A percentile compares a stretch with the other conserved stretches of the same genome.
phyloP scores from a whole-genome alignment of 2,888 invertebrate species.

The Gastrophysa polygoni region DNA sequence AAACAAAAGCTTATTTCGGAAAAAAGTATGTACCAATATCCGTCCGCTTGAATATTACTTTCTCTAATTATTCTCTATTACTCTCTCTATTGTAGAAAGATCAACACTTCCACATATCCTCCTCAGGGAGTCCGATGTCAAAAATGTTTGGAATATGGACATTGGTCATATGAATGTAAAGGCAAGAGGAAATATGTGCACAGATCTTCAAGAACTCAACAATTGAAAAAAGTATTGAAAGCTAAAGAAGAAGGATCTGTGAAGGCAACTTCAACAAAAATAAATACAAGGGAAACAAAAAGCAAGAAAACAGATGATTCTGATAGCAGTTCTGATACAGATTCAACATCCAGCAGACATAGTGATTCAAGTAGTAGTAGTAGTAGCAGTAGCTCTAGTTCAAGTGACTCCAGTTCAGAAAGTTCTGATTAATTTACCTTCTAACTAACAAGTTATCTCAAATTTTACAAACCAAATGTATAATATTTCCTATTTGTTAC shows the following conservation, averaged over 20 bases:
- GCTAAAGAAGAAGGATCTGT: slow-evolving; percentile 48
- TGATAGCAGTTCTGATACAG: slow-evolving; percentile 31
- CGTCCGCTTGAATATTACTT: slow-evolving; percentile 1
- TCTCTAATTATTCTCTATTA: too few species aligned
- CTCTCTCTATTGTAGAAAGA: slow-evolving; percentile 66
- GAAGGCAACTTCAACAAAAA: neutral
- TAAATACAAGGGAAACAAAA: slow-evolving; percentile 24
- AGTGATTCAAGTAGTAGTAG: slow-evolving; percentile 35
- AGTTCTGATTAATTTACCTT: neutral
- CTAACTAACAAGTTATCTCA: too few species aligned
- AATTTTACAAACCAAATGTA: too few species aligned
- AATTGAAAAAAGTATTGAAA: slow-evolving; percentile 73
- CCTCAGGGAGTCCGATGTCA: slow-evolving; percentile 82
- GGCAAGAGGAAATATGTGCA: slow-evolving; percentile 88
- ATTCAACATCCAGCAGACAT: slow-evolving; percentile 26
- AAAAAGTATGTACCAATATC: slow-evolving; percentile 27
- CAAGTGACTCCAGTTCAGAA: neutral
- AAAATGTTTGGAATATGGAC: slow-evolving; percentile 90
- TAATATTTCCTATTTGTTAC: too few species aligned
- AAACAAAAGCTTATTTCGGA: slow-evolving; percentile 25
- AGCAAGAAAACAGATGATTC: slow-evolving; percentile 31
- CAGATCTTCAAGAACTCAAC: slow-evolving; percentile 81
- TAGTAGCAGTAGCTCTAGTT: slow-evolving; percentile 17
- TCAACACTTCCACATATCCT: slow-evolving; percentile 71
- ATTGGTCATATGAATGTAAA: slow-evolving; percentile 94